Conservation (phyloP, 2,113 vertebrate genomes). For the Notarius quadriscutis region DNA sequence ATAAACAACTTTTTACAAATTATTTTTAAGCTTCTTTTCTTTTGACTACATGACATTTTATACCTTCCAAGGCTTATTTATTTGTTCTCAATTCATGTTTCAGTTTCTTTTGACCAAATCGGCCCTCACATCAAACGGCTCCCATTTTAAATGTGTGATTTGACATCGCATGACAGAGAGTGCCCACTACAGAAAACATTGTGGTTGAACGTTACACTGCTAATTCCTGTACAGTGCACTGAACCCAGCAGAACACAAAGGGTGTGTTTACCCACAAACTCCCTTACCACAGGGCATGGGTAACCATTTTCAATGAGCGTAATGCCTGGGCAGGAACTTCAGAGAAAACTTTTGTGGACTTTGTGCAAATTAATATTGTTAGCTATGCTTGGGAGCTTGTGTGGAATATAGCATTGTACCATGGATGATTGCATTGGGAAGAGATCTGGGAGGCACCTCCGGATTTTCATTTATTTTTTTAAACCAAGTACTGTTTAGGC, state of each 20-base stretch:
- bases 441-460: background rate
- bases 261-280: background rate
- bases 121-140: background rate
- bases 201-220: background rate
- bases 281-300: background rate
- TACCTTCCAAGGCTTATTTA: background rate
- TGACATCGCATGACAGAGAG: background rate
- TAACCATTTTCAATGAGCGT: background rate
- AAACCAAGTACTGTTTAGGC: background rate
- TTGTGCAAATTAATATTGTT: background rate
- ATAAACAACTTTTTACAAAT: background rate
- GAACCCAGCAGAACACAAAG: conserved; percentile 18
- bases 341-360: conserved; percentile 6
- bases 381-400: background rate
- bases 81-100: background rate
- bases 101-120: background rate
- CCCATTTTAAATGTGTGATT: conserved; percentile 1
- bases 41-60: background rate
- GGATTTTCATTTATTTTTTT: background rate
- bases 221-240: conserved; percentile 19
- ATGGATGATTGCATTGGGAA: background rate
- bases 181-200: background rate
- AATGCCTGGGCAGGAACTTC: background rate
- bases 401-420: background rate
- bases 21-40: background rate